phyloP scores from a whole-genome alignment of 2,797 vertebrate species.

The Xiphophorus birchmanni region DNA sequence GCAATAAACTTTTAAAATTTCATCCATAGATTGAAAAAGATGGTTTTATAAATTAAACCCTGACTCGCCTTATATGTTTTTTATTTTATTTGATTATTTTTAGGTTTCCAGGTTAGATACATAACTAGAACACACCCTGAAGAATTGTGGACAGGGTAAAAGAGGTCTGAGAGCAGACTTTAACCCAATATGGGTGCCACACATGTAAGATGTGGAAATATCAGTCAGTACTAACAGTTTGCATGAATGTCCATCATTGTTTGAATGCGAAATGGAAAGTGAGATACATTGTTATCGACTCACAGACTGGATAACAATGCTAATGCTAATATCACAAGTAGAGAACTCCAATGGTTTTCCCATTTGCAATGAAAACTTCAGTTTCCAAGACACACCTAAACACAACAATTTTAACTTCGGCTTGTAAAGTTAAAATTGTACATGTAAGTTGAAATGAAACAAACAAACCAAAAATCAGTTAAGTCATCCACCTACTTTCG shows the following conservation, averaged over 20 bases:
- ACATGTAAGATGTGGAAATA: not conserved
- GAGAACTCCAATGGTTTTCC: not conserved
- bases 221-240: not conserved
- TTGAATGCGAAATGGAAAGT: not conserved
- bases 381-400: too few relatives aligned
- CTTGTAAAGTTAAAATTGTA: not conserved
- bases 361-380: not conserved
- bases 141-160: not conserved
- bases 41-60: not conserved
- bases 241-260: not conserved
- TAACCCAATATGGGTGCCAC: not conserved
- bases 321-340: not conserved
- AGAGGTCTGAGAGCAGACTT: not conserved
- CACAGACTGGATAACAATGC: too few relatives aligned
- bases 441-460: not conserved
- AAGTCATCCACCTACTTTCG: not conserved
- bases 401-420: too few relatives aligned
- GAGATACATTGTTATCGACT: not conserved
- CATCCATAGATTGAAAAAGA: not conserved
- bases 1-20: not conserved
- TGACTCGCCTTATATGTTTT: not conserved
- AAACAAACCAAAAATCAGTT: not conserved
- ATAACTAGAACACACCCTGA: not conserved
- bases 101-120: not conserved
- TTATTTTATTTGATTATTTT: not conserved